Percentiles rank a stretch among this genome's conserved stretches.
Conservation (phyloP, 2,888 invertebrate genomes). For the Heliconius ismenius region DNA sequence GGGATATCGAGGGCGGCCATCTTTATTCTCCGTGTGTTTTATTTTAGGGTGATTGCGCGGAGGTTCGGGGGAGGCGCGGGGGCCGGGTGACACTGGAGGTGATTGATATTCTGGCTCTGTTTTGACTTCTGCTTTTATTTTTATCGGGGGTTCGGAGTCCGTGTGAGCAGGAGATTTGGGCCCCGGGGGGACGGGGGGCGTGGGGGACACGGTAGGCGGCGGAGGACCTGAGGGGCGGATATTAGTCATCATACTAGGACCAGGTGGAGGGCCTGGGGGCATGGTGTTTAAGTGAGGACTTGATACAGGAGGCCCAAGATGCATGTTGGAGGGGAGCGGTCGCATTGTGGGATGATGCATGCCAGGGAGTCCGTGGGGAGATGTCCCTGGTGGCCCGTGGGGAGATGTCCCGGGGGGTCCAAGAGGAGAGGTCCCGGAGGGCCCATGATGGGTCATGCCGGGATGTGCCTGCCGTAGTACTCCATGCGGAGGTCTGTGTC, state of each 20-base stretch:
- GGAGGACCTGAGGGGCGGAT: constrained; percentile 36
- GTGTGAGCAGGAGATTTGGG: constrained; percentile 34
- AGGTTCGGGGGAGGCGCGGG: constrained; percentile 59
- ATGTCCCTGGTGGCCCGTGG: constrained; percentile 30
- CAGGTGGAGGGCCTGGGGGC: constrained; percentile 27
- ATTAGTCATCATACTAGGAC: constrained; percentile 37
- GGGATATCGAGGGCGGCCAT: constrained; percentile 68
- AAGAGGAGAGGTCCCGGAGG: constrained; percentile 34
- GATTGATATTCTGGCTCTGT: constrained; percentile 74
- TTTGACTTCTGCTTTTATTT: constrained; percentile 76
- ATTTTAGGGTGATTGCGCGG: constrained; percentile 70
- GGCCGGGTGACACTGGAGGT: constrained; percentile 60
- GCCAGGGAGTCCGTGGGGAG: constrained; percentile 21
- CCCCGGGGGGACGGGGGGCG: constrained; percentile 28
- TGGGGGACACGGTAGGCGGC: constrained; percentile 31
- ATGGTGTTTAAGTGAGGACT: constrained; percentile 23
- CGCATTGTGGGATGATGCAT: constrained; percentile 41
- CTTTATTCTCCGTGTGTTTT: constrained; percentile 75
- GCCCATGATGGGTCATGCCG: constrained; percentile 36
- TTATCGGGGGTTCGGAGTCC: constrained; percentile 52
- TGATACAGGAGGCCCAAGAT: constrained; percentile 38
- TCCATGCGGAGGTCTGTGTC: constrained; percentile 1
- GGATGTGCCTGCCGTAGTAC: constrained; percentile 37
- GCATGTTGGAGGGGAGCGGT: constrained; percentile 33
- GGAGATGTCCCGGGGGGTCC: constrained; percentile 33